Conservation (phyloP, 2,797 vertebrate species). For the Acanthurus leucopareius region DNA sequence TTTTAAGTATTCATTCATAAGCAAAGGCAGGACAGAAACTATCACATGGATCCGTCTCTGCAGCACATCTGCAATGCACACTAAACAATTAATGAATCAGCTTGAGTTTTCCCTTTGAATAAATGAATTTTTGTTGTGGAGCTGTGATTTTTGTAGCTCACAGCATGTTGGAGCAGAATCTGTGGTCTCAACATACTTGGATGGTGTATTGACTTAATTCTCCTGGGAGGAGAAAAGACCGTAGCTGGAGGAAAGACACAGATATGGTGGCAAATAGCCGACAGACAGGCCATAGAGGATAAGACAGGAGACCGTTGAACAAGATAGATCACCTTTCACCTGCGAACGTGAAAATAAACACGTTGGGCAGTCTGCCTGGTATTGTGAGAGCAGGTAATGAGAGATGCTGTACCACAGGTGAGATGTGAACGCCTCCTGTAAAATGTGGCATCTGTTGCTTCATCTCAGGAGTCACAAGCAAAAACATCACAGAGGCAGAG, state of each 20-base stretch:
- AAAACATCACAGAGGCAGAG: not conserved
- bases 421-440: conserved; percentile 33
- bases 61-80: not conserved
- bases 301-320: conserved; percentile 38
- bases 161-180: conserved; percentile 4
- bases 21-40: not conserved
- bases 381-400: conserved; percentile 29
- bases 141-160: not conserved
- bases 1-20: not conserved
- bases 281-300: conserved; percentile 27
- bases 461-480: conserved; percentile 15
- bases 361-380: conserved; percentile 9
- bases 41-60: not conserved
- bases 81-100: not conserved
- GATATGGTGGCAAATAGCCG: conserved; percentile 20
- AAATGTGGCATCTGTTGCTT: conserved; percentile 9
- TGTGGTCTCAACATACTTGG: not conserved
- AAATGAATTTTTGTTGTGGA: not conserved
- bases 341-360: conserved; percentile 37
- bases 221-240: conserved; percentile 13
- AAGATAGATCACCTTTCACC: conserved; percentile 62
- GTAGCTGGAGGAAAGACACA: conserved; percentile 14
- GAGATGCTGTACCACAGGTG: conserved; percentile 12
- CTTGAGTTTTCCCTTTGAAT: not conserved
- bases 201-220: not conserved